Base-by-base conservation (phyloP, 2,797 vertebrate species). In the Onychomys leucogaster region DNA sequence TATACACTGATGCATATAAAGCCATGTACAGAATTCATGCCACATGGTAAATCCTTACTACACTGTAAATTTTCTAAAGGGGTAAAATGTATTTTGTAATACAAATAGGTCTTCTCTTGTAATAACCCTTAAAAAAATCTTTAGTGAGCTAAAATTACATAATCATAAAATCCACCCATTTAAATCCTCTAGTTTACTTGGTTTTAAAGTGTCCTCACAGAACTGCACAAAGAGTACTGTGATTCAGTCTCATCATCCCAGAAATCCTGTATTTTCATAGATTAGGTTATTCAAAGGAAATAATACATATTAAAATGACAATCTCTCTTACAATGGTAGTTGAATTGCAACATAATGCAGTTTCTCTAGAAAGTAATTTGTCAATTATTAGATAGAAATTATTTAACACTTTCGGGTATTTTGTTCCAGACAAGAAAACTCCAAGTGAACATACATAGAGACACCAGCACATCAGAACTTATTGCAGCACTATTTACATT, bases 191-290 rank as follows among this genome's bases (percentile, higher is more conserved):
- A 83, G 29, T 84, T 93, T 23, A 5, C 6, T 81, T 17, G 2
- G 0, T 52, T 94, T 71, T 85, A 63, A 76, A 37, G 17, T 55
- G 21, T 57, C 67, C 19, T 93, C 43, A 75, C 25, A 91, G 46
- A 57, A 3, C 49, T 82, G 21, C 5, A 29, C 21, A 89, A 61
- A 8, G 1, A 78, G 49, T 43, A 81, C 32, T 52, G 41, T 27
- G 57, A 83, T 32, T 41, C 86, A 91, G 69, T 89, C 93, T 91
- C 63, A 80, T 76, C 16, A 86, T 23, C n/a, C 8, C 7, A 88
- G 77, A 88, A n/a, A 32, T 73, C 16, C 21, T 93, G 87, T 75
- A 84, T 94, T 89, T 90, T 81, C n/a, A 94, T 89, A 73, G 46
- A 41, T 87, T 59, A 75, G 13, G 3, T 73, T 71, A 94, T 90